A percentile compares a stretch with the other conserved stretches of the same genome.
Evolutionary conservation across 2,888 invertebrate genomes (phyloP).

Genomic region (Diarsia brunnea): DNA sequence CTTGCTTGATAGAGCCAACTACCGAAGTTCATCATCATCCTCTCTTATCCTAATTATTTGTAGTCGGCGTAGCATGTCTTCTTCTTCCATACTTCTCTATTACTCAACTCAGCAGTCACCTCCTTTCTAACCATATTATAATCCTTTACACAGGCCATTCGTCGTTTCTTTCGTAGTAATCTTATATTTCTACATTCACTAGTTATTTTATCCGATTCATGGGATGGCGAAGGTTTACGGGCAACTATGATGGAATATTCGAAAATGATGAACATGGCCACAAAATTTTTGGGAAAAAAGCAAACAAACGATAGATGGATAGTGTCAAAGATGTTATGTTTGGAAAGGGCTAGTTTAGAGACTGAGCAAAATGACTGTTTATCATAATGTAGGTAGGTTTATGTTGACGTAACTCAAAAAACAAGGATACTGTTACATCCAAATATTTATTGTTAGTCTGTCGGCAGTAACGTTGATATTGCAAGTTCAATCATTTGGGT

Average conservation of each 20-base stretch:
- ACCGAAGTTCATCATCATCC: neutral
- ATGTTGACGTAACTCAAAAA: constrained; percentile 20
- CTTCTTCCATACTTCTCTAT: no score
- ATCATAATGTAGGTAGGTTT: constrained; percentile 19
- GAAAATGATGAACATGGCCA: neutral
- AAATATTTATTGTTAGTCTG: constrained; percentile 24
- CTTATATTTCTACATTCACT: neutral
- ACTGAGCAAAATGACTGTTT: constrained; percentile 34
- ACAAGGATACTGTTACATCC: constrained; percentile 5
- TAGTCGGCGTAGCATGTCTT: no score
- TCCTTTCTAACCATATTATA: no score
- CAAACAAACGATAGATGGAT: no score
- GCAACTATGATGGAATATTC: constrained; percentile 1
- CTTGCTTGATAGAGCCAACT: neutral
- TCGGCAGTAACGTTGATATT: neutral
- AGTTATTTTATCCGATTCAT: neutral
- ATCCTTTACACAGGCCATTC: no score
- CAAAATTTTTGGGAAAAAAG: no score
- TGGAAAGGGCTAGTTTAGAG: constrained; percentile 11
- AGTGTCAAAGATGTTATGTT: no score
- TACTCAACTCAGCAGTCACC: no score
- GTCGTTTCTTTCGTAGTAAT: no score
- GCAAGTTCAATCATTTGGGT: constrained; percentile 12
- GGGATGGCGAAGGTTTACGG: no score
- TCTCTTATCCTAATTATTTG: no score